Conservation (phyloP, 2,888 invertebrate species). For the Helicoverpa assulta region DNA sequence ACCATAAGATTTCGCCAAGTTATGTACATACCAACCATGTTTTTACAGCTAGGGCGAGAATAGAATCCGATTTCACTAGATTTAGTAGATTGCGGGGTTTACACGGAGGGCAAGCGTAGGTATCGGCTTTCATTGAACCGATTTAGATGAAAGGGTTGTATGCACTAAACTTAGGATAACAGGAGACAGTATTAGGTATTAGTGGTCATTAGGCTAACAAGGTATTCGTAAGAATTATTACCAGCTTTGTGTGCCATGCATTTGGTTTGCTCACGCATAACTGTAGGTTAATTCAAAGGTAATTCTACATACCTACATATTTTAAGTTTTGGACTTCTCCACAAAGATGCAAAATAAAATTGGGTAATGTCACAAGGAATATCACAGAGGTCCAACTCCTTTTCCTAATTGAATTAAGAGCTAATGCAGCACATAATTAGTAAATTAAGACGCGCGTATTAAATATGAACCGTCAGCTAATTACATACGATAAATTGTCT, state of each 20-base stretch:
- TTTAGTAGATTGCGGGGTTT: constrained; percentile 42
- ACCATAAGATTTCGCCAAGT: constrained; percentile 57
- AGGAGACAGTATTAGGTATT: no score
- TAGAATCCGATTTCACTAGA: constrained; percentile 48
- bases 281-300: no score
- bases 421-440: constrained; percentile 4
- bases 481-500: constrained; percentile 36
- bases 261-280: no score
- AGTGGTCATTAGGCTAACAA: no score
- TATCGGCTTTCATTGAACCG: no score
- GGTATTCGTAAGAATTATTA: no score
- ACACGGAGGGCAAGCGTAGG: constrained; percentile 27
- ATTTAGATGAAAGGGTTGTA: no score
- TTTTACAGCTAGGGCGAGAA: constrained; percentile 55
- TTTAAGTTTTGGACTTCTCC: no score
- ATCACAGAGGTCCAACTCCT: neutral
- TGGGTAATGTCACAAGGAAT: neutral
- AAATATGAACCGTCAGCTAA: constrained; percentile 26
- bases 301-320: no score
- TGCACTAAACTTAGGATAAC: no score
- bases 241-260: no score
- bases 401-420: neutral
- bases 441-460: constrained; percentile 33
- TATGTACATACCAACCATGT: constrained; percentile 55
- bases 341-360: no score